A percentile compares a stretch with the other conserved stretches of the same genome.
These are phyloP conservation scores for Suillia variegata DNA, from an alignment of 2,888 invertebrate species.

Conservation along the genomic window DNA sequence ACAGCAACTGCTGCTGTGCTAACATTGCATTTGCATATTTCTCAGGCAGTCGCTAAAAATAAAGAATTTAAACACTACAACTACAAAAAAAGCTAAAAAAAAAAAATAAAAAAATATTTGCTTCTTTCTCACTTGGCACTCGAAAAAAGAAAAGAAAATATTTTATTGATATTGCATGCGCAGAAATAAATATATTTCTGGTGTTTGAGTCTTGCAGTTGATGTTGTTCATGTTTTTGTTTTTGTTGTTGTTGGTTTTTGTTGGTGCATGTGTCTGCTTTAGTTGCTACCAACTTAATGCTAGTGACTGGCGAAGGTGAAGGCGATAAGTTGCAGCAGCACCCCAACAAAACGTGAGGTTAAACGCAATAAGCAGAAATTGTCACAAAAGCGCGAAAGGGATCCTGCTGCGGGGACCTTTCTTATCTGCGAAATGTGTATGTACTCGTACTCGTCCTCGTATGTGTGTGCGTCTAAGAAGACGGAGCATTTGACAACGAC, in stretches of 20 bases:
- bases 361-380: constrained; percentile 6
- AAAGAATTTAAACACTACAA: background rate
- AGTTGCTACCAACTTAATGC: constrained; percentile 4
- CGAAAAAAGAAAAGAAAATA: too few relatives aligned
- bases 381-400: background rate
- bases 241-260: background rate
- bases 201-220: background rate
- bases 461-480: too few relatives aligned
- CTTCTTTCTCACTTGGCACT: constrained; percentile 6
- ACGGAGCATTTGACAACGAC: too few relatives aligned
- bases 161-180: constrained; percentile 6
- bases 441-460: too few relatives aligned
- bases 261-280: too few relatives aligned
- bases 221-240: background rate
- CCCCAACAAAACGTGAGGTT: background rate
- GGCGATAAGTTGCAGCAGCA: background rate
- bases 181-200: background rate
- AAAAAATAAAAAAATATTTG: background rate
- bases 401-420: too few relatives aligned
- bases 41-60: background rate
- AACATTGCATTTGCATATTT: constrained; percentile 2
- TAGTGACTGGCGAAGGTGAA: background rate
- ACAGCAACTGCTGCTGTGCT: background rate
- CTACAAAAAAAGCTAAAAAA: background rate
- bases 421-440: too few relatives aligned